Conservation (phyloP, 2,888 invertebrate genomes). For the Troglohyphantes excavatus region DNA sequence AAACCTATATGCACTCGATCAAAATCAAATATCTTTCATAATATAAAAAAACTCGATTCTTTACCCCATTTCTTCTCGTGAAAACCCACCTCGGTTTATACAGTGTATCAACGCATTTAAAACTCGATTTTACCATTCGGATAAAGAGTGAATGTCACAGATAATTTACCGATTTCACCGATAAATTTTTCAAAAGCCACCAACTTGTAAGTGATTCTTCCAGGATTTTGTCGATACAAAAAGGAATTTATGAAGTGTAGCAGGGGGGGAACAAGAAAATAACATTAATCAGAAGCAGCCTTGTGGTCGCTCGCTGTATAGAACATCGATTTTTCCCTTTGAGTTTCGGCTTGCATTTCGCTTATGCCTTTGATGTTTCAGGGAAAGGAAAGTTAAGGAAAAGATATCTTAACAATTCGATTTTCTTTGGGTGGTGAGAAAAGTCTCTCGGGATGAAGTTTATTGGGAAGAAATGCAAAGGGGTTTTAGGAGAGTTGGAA, state of each 20-base stretch:
- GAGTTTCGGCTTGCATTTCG: background rate
- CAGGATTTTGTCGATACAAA: background rate
- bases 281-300: background rate
- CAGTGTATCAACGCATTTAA: background rate
- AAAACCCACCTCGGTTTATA: too few species aligned
- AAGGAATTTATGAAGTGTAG: constrained; percentile 4
- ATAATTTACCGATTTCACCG: background rate
- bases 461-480: too few species aligned
- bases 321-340: background rate
- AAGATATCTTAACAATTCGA: background rate
- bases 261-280: background rate
- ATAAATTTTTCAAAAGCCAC: background rate
- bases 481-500: too few species aligned
- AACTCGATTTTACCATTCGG: background rate
- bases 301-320: background rate
- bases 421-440: background rate
- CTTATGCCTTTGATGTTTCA: background rate
- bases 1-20: background rate
- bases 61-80: background rate
- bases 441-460: too few species aligned
- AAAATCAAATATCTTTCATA: background rate
- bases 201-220: background rate
- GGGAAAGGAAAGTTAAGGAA: background rate
- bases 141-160: constrained; percentile 1
- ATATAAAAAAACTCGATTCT: background rate